Conservation (phyloP, 2,888 invertebrate genomes). For the Papilio protenor region DNA sequence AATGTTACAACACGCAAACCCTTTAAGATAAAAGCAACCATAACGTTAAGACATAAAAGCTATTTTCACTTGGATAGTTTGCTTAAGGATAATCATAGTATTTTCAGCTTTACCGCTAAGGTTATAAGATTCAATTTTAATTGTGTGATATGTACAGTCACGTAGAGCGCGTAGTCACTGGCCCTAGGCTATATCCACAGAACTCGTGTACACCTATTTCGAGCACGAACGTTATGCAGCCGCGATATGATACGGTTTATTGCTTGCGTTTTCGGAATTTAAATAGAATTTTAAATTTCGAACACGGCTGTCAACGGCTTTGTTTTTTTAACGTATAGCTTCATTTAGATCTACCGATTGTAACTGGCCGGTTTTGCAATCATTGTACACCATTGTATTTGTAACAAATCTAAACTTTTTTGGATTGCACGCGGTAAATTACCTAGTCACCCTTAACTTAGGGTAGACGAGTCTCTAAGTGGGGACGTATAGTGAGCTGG, state of each 20-base stretch:
- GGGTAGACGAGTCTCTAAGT: no score
- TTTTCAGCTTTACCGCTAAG: constrained; percentile 49
- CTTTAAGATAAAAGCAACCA: constrained; percentile 47
- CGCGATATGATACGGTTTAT: constrained; percentile 44
- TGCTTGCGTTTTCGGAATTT: constrained; percentile 46
- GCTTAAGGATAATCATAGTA: constrained; percentile 42
- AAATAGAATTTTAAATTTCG: constrained; percentile 43
- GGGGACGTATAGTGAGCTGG: no score
- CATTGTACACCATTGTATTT: constrained; percentile 3
- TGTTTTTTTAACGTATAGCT: constrained; percentile 23
- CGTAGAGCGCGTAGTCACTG: constrained; percentile 57
- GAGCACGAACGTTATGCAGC: constrained; percentile 57
- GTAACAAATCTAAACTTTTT: not conserved
- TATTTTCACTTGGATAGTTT: constrained; percentile 4
- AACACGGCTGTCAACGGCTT: constrained; percentile 21
- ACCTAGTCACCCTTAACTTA: no score
- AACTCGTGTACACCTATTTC: constrained; percentile 58
- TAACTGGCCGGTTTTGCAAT: not conserved
- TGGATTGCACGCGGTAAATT: not conserved
- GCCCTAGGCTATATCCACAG: constrained; percentile 60
- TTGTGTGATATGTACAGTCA: constrained; percentile 45
- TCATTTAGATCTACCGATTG: constrained; percentile 21
- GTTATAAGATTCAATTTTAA: constrained; percentile 53
- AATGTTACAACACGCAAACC: constrained; percentile 50
- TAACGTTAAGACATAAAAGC: constrained; percentile 36